phyloP scores from a whole-genome alignment of 2,113 vertebrate genomes.

The Sardina pilchardus region DNA sequence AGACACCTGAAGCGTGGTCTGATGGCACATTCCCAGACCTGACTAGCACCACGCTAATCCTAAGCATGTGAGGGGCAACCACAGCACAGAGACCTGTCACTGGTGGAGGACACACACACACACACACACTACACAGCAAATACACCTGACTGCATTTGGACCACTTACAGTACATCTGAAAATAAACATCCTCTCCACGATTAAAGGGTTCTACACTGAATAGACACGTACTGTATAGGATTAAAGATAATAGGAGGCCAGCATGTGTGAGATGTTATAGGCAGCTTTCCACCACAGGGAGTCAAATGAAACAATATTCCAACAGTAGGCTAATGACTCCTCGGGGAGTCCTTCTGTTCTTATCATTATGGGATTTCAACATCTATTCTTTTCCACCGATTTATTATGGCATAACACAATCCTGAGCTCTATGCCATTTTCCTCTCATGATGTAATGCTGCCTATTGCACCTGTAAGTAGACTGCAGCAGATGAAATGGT shows the following conservation, averaged over 20 bases:
- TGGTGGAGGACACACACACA: neutral
- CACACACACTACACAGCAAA: neutral
- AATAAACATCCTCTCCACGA: neutral
- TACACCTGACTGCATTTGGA: neutral
- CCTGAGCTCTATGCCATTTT: neutral
- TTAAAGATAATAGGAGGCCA: neutral
- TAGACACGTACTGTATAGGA: neutral
- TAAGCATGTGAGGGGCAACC: neutral
- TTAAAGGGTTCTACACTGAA: neutral
- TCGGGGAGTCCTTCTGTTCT: neutral
- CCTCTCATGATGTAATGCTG: neutral
- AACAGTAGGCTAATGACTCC: neutral
- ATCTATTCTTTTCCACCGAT: neutral
- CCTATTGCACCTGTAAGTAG: slow-evolving; percentile 13
- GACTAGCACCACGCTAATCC: neutral
- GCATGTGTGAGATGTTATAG: neutral
- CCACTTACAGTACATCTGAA: neutral
- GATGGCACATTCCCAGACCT: neutral
- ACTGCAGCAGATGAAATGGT: neutral
- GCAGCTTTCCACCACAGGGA: neutral
- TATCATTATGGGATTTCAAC: neutral
- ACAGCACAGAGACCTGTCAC: neutral
- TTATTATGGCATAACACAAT: neutral
- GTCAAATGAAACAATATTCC: neutral
- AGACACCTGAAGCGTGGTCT: neutral